Evolutionary conservation across 2,797 vertebrate genomes (phyloP).

Genomic region (Chrosomus eos): DNA sequence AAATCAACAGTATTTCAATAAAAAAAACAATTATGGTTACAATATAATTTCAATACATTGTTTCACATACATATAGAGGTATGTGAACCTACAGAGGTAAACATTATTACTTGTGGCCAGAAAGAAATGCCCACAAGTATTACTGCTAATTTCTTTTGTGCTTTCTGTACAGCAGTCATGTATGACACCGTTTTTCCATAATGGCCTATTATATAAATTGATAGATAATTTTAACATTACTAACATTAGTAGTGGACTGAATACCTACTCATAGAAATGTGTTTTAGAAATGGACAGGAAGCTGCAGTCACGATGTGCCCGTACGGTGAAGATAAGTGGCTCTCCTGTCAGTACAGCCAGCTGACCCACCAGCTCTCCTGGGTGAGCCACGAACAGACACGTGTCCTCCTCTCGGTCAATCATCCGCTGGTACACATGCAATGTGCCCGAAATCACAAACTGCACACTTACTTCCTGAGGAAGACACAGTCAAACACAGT

Average conservation of each 20-base stretch:
- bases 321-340: slow-evolving; percentile 92
- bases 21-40: background rate
- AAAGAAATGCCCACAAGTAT: background rate
- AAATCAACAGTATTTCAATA: background rate
- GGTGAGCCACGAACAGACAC: slow-evolving; percentile 89
- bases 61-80: background rate
- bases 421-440: slow-evolving; percentile 92
- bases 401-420: slow-evolving; percentile 90
- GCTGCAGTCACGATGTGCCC: slow-evolving; percentile 88
- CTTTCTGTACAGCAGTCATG: background rate
- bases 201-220: background rate
- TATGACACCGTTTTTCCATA: background rate
- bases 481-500: slow-evolving; percentile 19
- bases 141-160: background rate
- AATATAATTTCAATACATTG: background rate
- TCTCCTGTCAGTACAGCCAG: slow-evolving; percentile 94
- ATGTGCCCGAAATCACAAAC: slow-evolving; percentile 89
- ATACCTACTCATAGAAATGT: slow-evolving; percentile 90
- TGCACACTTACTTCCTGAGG: slow-evolving; percentile 88
- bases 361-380: slow-evolving; percentile 93
- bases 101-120: background rate
- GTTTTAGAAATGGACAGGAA: slow-evolving; percentile 92
- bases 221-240: background rate
- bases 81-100: background rate
- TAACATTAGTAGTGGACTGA: background rate